Evolutionary conservation across 2,888 invertebrate genomes (phyloP).

Genomic region (Agrotis puta): DNA sequence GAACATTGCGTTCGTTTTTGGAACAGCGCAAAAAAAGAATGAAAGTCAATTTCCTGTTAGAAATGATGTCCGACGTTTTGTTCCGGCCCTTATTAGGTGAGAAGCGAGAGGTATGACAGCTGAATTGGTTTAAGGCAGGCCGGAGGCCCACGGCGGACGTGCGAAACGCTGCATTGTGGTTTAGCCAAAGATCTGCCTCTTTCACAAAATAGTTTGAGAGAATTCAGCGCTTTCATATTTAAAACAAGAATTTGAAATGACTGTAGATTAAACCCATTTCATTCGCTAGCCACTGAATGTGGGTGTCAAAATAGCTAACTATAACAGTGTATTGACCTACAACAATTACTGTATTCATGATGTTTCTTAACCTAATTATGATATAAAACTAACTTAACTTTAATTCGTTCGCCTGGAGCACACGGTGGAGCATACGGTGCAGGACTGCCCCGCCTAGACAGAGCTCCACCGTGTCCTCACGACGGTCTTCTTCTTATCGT

Average conservation of each 20-base stretch:
- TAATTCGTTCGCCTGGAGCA: no score
- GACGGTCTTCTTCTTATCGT: no score
- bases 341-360: no score
- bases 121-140: conserved; percentile 61
- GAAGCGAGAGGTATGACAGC: conserved; percentile 64
- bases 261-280: no score
- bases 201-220: conserved; percentile 23
- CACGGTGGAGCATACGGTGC: no score
- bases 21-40: conserved; percentile 67
- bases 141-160: conserved; percentile 34
- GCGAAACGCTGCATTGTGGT: conserved; percentile 20
- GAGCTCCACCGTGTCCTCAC: no score
- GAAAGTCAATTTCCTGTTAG: conserved; percentile 76
- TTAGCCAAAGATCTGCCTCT: conserved; percentile 24
- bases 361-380: no score
- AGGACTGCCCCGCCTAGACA: no score
- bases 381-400: no score
- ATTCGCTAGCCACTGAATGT: no score
- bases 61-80: conserved; percentile 73
- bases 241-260: neutral
- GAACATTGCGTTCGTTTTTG: conserved; percentile 51
- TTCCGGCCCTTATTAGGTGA: conserved; percentile 68
- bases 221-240: conserved; percentile 11
- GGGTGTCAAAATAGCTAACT: neutral
- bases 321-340: no score